Conservation (phyloP, 2,113 vertebrate species). For the Chamaetylas fuelleborni region DNA sequence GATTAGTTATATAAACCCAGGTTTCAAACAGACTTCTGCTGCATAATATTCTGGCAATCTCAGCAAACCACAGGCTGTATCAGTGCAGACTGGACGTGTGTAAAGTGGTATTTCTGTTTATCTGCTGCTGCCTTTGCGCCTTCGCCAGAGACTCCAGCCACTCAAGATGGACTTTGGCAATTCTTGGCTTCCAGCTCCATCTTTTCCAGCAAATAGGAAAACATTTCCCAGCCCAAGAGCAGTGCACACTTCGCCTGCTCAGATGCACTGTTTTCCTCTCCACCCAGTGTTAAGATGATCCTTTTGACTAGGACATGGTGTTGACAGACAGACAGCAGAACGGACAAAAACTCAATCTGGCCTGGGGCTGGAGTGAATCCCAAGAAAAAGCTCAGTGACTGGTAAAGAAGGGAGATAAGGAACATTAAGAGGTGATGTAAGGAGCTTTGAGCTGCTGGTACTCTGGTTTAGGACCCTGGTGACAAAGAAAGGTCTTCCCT, state of each 20-base stretch:
- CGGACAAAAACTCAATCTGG: not conserved
- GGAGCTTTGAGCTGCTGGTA: not conserved
- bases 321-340: not conserved
- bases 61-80: not conserved
- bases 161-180: not conserved
- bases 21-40: slow-evolving; percentile 46
- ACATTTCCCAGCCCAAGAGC: not conserved
- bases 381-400: not conserved
- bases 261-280: not conserved
- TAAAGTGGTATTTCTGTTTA: not conserved
- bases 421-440: fast-evolving
- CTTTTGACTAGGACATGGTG: not conserved
- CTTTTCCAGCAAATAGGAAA: not conserved
- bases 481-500: not conserved
- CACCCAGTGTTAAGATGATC: not conserved
- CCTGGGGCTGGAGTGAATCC: not conserved
- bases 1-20: slow-evolving; percentile 64
- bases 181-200: not conserved
- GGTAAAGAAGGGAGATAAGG: not conserved
- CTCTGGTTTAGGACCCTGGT: not conserved
- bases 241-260: not conserved
- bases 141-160: not conserved
- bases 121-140: not conserved
- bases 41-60: not conserved
- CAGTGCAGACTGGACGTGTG: not conserved